phyloP scores from a whole-genome alignment of 2,113 vertebrate genomes.

The Myrmecophaga tridactyla region DNA sequence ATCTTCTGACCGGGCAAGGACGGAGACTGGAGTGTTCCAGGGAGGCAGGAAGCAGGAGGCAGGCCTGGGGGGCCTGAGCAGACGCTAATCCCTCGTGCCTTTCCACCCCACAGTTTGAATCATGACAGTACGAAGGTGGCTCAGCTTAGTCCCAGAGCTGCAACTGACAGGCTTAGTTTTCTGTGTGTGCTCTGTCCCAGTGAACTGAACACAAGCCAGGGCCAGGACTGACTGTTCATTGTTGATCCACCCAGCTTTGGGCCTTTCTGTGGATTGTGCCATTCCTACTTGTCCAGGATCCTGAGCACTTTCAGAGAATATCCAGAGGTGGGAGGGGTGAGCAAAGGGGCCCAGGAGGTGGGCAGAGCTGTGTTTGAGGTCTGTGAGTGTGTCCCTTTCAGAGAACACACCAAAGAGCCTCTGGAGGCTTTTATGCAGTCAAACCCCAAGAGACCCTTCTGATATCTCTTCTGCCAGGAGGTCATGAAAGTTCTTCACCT shows the following conservation, averaged over 20 bases:
- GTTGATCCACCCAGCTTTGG: background rate
- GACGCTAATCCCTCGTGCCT: background rate
- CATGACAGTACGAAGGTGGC: background rate
- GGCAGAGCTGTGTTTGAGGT: background rate
- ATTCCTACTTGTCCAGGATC: background rate
- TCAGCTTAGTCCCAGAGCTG: background rate
- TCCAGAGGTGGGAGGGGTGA: background rate
- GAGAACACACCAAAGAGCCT: background rate
- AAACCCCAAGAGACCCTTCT: background rate
- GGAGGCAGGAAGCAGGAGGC: background rate
- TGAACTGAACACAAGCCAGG: background rate
- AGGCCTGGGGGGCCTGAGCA: background rate
- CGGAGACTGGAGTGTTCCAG: too few species aligned
- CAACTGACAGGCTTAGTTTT: background rate
- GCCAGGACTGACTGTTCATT: background rate
- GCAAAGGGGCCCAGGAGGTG: rapidly evolving
- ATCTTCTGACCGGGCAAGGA: rapidly evolving
- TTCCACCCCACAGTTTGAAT: rapidly evolving
- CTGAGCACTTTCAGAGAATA: background rate
- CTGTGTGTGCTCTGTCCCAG: background rate
- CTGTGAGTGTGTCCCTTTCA: background rate
- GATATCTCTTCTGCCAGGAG: background rate
- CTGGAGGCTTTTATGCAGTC: background rate
- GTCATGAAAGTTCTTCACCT: background rate
- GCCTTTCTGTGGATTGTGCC: rapidly evolving